A percentile compares a stretch with the other conserved stretches of the same genome.
phyloP scores from a whole-genome alignment of 2,113 vertebrate genomes.

The Sigmodon hispidus region DNA sequence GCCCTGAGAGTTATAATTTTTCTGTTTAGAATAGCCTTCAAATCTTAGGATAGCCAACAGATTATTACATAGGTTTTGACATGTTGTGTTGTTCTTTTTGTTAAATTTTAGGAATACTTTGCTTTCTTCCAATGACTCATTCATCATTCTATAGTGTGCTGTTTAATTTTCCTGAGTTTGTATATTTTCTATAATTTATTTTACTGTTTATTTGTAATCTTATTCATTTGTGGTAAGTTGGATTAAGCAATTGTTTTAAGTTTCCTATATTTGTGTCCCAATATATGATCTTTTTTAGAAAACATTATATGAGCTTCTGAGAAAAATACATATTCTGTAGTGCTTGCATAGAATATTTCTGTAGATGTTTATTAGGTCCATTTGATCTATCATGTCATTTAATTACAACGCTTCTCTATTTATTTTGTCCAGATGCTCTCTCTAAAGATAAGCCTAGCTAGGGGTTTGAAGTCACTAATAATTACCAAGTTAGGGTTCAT shows the following conservation, averaged over 20 bases:
- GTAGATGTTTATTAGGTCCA: neutral
- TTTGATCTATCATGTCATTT: neutral
- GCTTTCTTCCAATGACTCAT: neutral
- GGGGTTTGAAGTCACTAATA: neutral
- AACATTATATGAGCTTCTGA: neutral
- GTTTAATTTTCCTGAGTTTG: neutral
- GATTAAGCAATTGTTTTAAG: neutral
- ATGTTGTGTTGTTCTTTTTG: neutral
- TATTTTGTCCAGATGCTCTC: neutral
- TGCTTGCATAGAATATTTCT: neutral
- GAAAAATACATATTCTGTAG: neutral
- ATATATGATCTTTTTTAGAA: neutral
- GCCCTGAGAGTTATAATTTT: neutral
- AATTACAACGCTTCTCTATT: neutral
- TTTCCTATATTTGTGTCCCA: neutral
- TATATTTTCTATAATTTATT: neutral
- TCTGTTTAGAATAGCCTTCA: neutral
- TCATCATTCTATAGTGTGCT: neutral
- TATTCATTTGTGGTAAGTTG: neutral
- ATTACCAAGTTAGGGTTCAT: neutral
- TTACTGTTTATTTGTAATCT: neutral
- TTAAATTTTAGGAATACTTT: neutral
- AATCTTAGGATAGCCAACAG: neutral
- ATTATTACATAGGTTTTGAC: neutral
- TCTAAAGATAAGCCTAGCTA: neutral